phyloP scores from a whole-genome alignment of 1,140 invertebrate genomes.

The Drosophila yakuba region DNA sequence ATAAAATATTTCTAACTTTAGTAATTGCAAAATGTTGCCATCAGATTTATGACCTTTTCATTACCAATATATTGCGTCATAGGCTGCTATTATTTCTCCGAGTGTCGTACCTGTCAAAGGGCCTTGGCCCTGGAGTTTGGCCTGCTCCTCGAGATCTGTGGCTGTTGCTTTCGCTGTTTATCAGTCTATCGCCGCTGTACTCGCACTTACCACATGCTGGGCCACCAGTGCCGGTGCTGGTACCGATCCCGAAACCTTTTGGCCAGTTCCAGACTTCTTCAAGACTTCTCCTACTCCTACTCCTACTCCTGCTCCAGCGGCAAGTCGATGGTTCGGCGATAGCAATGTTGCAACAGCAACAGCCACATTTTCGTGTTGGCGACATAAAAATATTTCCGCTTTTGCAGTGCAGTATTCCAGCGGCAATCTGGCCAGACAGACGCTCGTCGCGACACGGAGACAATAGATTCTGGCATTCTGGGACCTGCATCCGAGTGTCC shows the following conservation, averaged over 20 bases:
- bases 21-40: too few species aligned
- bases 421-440: constrained; percentile 47
- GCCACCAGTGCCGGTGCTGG: constrained; percentile 41
- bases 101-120: constrained; percentile 48
- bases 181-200: constrained; percentile 75
- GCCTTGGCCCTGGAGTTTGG: constrained; percentile 32
- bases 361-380: constrained; percentile 70
- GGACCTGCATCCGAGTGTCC: constrained; percentile 39
- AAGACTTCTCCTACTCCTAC: constrained; percentile 5
- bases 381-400: constrained; percentile 77
- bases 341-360: constrained; percentile 47
- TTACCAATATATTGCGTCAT: too few species aligned
- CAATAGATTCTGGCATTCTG: constrained; percentile 57
- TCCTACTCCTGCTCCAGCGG: background rate
- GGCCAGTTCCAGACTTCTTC: constrained; percentile 15
- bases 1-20: too few species aligned
- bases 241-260: constrained; percentile 25
- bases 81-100: constrained; percentile 4
- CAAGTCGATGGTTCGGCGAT: constrained; percentile 60
- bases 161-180: constrained; percentile 62
- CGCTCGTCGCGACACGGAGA: constrained; percentile 45
- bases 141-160: constrained; percentile 29
- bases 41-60: too few species aligned
- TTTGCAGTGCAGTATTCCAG: constrained; percentile 19
- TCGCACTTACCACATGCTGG: constrained; percentile 74